phyloP scores from a whole-genome alignment of 2,113 vertebrate genomes.

The Neotoma lepida region DNA sequence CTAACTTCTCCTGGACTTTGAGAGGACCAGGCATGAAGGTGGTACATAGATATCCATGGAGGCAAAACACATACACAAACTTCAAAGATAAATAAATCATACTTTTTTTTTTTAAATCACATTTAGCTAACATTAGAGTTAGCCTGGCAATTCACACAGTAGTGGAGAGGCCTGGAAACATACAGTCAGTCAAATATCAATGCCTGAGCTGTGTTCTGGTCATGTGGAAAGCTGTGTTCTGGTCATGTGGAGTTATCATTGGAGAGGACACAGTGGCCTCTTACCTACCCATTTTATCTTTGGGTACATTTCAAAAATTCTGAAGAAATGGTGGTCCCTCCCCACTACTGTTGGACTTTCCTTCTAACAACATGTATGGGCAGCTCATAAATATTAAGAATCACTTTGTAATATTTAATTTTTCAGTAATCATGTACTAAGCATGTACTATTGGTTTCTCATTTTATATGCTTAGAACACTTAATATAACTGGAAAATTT shows the following conservation, averaged over 20 bases:
- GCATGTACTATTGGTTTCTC: background rate
- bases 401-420: background rate
- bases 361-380: background rate
- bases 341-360: background rate
- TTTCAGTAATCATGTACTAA: background rate
- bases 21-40: background rate
- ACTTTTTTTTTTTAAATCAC: background rate
- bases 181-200: background rate
- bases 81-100: background rate
- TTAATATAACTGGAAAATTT: constrained; percentile 32
- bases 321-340: background rate
- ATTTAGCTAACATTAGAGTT: background rate
- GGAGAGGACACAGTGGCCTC: background rate
- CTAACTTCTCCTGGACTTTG: background rate
- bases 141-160: background rate
- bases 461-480: background rate
- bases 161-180: background rate
- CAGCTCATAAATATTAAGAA: background rate
- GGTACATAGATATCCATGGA: background rate
- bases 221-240: no score
- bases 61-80: background rate
- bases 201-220: no score
- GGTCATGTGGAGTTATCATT: background rate
- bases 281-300: background rate
- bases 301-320: background rate